A percentile compares a stretch with the other conserved stretches of the same genome.
These are phyloP conservation scores for Mellivora capensis DNA, from an alignment of 2,113 vertebrate genomes.

Conservation along the genomic window DNA sequence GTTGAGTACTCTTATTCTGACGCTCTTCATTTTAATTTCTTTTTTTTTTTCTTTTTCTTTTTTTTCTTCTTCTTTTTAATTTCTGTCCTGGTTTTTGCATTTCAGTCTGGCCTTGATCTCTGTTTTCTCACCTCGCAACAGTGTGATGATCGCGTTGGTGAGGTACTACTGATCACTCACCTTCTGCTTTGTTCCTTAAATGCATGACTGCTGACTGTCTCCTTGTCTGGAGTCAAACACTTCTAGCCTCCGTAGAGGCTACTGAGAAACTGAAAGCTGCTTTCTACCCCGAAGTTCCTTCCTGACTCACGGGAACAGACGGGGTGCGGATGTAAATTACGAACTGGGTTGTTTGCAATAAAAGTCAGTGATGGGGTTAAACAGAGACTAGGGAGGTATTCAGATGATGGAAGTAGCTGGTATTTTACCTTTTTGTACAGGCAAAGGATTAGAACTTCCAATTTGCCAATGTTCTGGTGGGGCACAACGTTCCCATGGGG, in stretches of 20 bases:
- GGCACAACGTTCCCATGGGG: not conserved
- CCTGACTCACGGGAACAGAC: not conserved
- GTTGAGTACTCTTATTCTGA: too few relatives aligned
- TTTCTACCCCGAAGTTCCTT: not conserved
- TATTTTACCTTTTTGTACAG: not conserved
- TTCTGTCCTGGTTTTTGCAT: not conserved
- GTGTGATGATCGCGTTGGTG: too few relatives aligned
- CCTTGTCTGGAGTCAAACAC: rapidly evolving
- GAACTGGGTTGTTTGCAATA: not conserved
- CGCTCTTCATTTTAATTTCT: not conserved
- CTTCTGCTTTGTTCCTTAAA: not conserved
- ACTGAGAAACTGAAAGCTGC: not conserved
- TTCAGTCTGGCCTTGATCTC: not conserved
- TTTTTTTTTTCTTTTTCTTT: not conserved
- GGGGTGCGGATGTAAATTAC: not conserved
- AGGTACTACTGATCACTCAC: not conserved
- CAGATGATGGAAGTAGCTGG: not conserved
- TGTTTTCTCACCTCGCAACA: not conserved
- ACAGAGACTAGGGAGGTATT: too few relatives aligned
- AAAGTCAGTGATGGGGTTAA: not conserved
- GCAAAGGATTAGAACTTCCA: not conserved
- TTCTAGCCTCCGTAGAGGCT: not conserved
- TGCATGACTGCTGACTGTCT: not conserved
- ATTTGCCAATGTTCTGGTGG: not conserved
- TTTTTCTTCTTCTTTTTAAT: not conserved